A percentile compares a stretch with the other conserved stretches of the same genome.
Conservation (phyloP, 2,113 vertebrate species). For the Plecotus auritus region DNA sequence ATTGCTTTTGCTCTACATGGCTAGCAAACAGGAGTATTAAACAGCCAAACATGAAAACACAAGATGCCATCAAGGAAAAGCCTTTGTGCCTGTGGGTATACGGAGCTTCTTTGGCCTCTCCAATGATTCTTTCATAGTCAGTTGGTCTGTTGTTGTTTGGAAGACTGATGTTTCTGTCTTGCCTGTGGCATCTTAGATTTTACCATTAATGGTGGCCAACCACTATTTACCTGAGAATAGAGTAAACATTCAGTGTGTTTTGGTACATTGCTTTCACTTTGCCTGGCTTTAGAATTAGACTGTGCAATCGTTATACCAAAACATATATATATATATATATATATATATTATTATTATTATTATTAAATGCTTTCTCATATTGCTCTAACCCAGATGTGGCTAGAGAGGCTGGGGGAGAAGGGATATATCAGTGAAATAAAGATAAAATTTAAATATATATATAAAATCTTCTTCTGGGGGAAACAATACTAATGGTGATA, state of each 20-base stretch:
- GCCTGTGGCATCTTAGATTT: background rate
- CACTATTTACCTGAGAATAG: background rate
- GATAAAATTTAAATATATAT: no score
- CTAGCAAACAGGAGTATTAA: background rate
- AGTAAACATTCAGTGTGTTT: background rate
- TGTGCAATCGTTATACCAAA: background rate
- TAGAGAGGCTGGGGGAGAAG: background rate
- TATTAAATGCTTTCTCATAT: background rate
- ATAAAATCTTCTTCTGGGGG: no score
- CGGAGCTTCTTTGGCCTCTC: background rate
- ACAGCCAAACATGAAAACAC: background rate
- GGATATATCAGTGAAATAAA: background rate
- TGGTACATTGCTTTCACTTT: background rate
- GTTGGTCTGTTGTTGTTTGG: background rate
- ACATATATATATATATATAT: background rate
- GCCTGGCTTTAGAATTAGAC: constrained; percentile 10
- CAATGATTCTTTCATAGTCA: background rate
- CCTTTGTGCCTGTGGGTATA: background rate
- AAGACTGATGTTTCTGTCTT: background rate
- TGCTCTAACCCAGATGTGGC: background rate
- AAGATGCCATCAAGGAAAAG: background rate
- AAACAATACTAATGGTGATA: background rate
- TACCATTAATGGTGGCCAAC: background rate
- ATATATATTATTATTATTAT: no score
- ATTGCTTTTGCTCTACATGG: background rate